Base-by-base conservation (phyloP, 2,113 vertebrate species). In the Pionites leucogaster region DNA sequence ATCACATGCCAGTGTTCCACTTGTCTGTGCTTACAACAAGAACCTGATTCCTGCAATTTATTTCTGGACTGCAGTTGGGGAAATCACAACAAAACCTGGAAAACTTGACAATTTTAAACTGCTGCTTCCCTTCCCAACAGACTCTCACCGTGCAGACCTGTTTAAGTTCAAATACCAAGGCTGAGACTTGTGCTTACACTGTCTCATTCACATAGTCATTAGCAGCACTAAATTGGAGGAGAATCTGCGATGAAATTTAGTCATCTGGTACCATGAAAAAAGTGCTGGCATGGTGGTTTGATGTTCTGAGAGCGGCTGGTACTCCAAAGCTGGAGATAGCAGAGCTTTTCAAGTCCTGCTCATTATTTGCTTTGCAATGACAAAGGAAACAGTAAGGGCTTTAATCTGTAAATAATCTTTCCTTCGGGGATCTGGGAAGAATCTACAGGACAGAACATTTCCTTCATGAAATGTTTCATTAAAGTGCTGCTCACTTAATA, bases 301-400 rank as follows among this genome's bases (percentile, higher is more conserved):
- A 89, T 91, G 44, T 69, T 92, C 42, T 82, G 63, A 69, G 60
- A 60, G 65, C 49, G 24, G 22, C 62, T 92, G 52, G 35, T 60
- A 57, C 39, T 89, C 60, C 70, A 91, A 92, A 88, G 62, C 28
- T 62, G 70, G 31, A 78, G 60, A 82, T 23, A 95, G 9, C 31
- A 79, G 80, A 64, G 69, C 86, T 95, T 96, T 94, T 88, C 55
- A 95, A 88, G 60, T 93, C 86, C 70, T 88, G 52, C 72, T 95
- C 62, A 88, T 92, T 93, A 96, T 35, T 76, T 92, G 62, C 41
- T 93, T 88, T 72, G 49, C 65, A 76, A 10, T 64, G 88, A 71
- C 88, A 96, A 50, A 92, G 39, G 68, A 86, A 96, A 71, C 29
- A 84, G 42, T 42, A 77, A 60, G 9, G 25, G 41, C 31, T 92